phyloP scores from a whole-genome alignment of 2,888 invertebrate species.

The Fissipunctia ypsillon region DNA sequence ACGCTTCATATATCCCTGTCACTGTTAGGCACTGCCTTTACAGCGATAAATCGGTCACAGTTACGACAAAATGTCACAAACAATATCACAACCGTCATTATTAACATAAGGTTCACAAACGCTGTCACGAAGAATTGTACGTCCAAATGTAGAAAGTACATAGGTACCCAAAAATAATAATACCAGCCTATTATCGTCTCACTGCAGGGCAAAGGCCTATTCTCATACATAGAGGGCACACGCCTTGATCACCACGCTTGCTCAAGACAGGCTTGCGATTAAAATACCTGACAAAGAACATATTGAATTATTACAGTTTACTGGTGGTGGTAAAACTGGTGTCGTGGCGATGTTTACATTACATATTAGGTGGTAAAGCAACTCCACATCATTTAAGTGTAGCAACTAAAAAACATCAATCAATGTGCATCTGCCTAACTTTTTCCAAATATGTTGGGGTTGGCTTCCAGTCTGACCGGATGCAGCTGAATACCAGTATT shows the following conservation, averaged over 20 bases:
- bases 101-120: not conserved
- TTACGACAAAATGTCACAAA: slow-evolving; percentile 1
- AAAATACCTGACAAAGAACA: too few species aligned
- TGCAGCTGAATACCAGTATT: not conserved
- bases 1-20: not conserved
- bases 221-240: too few species aligned
- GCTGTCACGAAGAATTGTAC: not conserved
- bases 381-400: not conserved
- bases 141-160: not conserved
- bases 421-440: not conserved
- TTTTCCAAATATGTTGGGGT: not conserved
- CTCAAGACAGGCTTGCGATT: too few species aligned
- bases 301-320: too few species aligned
- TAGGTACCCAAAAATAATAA: not conserved
- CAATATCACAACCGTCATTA: not conserved
- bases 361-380: not conserved
- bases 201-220: too few species aligned
- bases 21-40: not conserved
- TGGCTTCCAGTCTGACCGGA: not conserved
- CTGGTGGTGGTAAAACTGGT: too few species aligned
- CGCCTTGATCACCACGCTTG: too few species aligned
- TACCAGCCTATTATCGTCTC: too few species aligned
- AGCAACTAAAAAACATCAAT: not conserved
- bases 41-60: not conserved
- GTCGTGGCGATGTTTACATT: not conserved